A percentile compares a stretch with the other conserved stretches of the same genome.
phyloP scores from a whole-genome alignment of 2,113 vertebrate species.

The Notarius lentiginosus region DNA sequence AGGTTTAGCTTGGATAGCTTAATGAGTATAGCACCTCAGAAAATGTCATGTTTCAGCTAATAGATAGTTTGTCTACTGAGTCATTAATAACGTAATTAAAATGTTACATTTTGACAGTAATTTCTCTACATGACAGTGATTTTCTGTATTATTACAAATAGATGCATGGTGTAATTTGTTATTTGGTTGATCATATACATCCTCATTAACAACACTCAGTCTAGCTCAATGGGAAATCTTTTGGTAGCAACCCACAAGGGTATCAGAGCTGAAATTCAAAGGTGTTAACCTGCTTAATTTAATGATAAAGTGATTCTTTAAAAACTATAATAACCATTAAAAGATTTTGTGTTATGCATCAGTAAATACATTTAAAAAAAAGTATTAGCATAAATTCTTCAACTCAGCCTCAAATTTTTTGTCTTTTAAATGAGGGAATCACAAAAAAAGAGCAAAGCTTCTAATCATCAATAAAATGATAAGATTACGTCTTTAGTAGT shows the following conservation, averaged over 20 bases:
- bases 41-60: slow-evolving; percentile 73
- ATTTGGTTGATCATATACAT: background rate
- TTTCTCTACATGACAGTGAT: slow-evolving; percentile 27
- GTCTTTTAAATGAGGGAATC: background rate
- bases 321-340: no score
- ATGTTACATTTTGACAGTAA: slow-evolving; percentile 55
- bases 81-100: slow-evolving; percentile 74
- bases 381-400: background rate
- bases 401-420: background rate
- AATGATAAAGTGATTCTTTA: no score
- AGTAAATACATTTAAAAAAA: background rate
- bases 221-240: background rate
- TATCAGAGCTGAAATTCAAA: background rate
- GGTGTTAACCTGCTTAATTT: background rate
- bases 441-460: background rate
- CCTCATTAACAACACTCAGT: background rate
- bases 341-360: background rate
- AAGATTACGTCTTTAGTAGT: background rate
- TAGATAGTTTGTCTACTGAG: slow-evolving; percentile 69
- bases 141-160: slow-evolving; percentile 59
- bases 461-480: background rate
- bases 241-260: background rate
- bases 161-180: slow-evolving; percentile 43
- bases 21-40: slow-evolving; percentile 70
- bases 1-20: slow-evolving; percentile 60